Evolutionary conservation across 2,888 invertebrate genomes (phyloP), one percentile per base, ranked within the genome.

Genomic region (Atrina japonica): DNA sequence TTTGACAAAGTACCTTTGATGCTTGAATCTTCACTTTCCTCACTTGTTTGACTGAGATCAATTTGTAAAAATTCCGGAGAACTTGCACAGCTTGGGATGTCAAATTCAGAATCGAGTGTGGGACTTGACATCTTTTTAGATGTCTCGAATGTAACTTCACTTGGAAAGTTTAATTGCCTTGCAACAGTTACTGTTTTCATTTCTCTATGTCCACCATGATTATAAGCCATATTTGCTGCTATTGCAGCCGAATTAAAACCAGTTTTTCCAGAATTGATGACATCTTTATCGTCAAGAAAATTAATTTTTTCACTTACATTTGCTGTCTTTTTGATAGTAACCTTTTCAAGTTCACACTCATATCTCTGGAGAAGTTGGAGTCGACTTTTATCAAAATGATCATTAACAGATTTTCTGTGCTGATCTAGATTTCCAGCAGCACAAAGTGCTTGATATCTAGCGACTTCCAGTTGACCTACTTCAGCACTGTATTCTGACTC

Each of bases 351-450:
- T 41, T 73, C 70, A 1, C 25, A 59, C 47, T 77, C 77, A 40
- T 69, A 73, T 43, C 63, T 55, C 16, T 73, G 25, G 2, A 68
- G 68, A 1, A 80, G 71, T 16, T 60, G 60, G 41, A 81, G 56
- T 66, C 78, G 67, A 56, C 82, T 79, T 41, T 78, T 68, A 68
- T 85, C 83, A 66, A 77, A 83, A 71, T 79, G 81, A 14, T 64
- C 52, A 64, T 83, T 82, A 27, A 83, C 77, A 16, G 76, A 73
- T 14, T 56, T 55, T 52, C 81, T 82, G 9, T 53, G 55, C n/a
- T 73, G 64, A 7, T 72, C 68, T 2, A 68, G 53, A 50, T 74
- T 73, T 21, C 77, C 70, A 23, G 76, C 81, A 1, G 76, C 77
- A 63, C 72, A 60, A 5, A 85, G 76, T 2, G 83, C 83, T 58